Evolutionary conservation across 2,888 invertebrate genomes (phyloP), one percentile per base, ranked within the genome.

Genomic region (Ochropleura leucogaster): DNA sequence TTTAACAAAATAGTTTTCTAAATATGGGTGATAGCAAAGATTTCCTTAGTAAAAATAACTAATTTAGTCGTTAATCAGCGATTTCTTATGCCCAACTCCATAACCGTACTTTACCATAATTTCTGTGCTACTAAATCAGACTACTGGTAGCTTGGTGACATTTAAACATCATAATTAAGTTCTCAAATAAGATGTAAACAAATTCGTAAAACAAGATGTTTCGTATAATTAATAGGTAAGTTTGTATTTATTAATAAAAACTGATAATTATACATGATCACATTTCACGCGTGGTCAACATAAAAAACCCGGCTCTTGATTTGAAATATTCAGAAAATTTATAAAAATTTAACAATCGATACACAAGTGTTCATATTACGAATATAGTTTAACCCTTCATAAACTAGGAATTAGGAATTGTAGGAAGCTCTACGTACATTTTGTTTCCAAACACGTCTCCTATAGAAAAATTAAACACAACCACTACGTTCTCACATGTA

Each of bases 141-240:
- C 59, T 63, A 74, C 68, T 42, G 49, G 6, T 68, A 55, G 53
- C 20, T 53, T 30, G 10, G 55, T 68, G 63, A 68, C 67, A 73
- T 82, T 76, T 59, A 78, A 72, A 87, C 74, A 80, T 79, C 74
- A 75, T 85, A 80, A 87, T 85, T 84, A 86, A 82, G 55, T 40
- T 74, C 55, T 42, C 71, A 78, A 85, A 84, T 84, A 78, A 84
- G 77, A 82, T 87, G 77, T 75, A 64, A 77, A 85, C 72, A 68
- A 51, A 78, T 80, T 85, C 75, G 78, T 85, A 72, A 72, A 82
- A 84, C 74, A 87, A 71, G 79, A 76, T 76, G 66, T 87, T 82
- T 30, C 65, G 74, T 67, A 84, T 85, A 86, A 86, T 82, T 82
- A 82, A 79, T 77, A 76, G 66, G 49, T 71, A 76, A 68, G 49